Percentiles rank a stretch among this genome's conserved stretches.
Evolutionary conservation across 2,113 vertebrate genomes (phyloP).

Genomic region (Myotis yumanensis): DNA sequence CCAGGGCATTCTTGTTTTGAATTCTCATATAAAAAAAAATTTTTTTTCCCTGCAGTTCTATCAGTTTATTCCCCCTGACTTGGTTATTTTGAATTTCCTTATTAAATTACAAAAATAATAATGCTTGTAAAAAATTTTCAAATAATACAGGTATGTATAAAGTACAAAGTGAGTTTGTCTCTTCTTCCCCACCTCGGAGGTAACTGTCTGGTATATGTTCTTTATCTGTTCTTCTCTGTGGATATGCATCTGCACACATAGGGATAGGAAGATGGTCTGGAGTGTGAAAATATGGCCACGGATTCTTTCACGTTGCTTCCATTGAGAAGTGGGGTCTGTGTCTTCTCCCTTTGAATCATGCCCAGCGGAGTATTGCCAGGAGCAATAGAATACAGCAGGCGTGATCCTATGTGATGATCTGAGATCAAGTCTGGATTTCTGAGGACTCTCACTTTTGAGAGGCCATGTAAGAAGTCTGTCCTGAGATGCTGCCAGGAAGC

Average conservation of each 20-base stretch:
- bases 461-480: background rate
- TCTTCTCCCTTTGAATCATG: background rate
- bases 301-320: background rate
- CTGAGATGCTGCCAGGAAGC: background rate
- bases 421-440: background rate
- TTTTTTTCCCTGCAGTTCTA: constrained; percentile 1
- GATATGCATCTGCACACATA: background rate
- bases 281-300: background rate
- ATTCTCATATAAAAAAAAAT: background rate
- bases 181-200: background rate
- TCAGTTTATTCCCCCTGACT: background rate
- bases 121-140: background rate
- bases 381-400: background rate
- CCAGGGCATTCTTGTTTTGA: background rate
- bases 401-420: background rate
- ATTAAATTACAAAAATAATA: constrained; percentile 6
- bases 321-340: background rate
- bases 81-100: constrained; percentile 39
- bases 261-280: background rate
- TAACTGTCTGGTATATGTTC: background rate
- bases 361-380: background rate
- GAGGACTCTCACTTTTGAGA: background rate
- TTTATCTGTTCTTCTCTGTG: background rate
- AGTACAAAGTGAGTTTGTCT: background rate
- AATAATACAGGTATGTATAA: background rate